Percentiles rank a stretch among this genome's conserved stretches.
phyloP scores from a whole-genome alignment of 1,140 invertebrate species.

The Psix sp. region DNA sequence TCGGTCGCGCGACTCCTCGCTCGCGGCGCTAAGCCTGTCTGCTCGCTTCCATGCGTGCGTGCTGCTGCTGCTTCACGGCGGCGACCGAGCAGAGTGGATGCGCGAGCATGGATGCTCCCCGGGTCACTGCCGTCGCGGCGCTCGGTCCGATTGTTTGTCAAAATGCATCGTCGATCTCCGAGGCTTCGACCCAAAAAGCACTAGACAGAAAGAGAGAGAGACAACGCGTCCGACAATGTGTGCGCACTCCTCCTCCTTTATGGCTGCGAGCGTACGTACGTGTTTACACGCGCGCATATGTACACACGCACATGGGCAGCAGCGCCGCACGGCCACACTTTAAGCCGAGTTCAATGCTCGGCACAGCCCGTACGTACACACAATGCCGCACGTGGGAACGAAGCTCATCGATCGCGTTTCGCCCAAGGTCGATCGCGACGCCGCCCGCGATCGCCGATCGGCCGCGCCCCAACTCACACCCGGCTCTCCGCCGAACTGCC shows the following conservation, averaged over 20 bases:
- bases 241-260: slow-evolving; percentile 12
- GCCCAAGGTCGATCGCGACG: slow-evolving; percentile 20
- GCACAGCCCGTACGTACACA: neutral
- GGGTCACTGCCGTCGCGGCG: slow-evolving; percentile 35
- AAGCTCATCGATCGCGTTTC: slow-evolving; percentile 23
- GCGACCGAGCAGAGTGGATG: slow-evolving; percentile 32
- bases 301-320: slow-evolving; percentile 35
- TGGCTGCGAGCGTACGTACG: slow-evolving; percentile 33
- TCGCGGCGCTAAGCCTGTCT: slow-evolving; percentile 41
- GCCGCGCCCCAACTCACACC: neutral
- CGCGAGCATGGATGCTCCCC: slow-evolving; percentile 48
- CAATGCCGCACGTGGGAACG: slow-evolving; percentile 21
- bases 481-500: neutral
- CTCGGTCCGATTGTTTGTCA: slow-evolving; percentile 41
- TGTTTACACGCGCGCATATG: slow-evolving; percentile 39
- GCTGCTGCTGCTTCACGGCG: no score
- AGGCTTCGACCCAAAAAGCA: slow-evolving; percentile 44
- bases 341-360: slow-evolving; percentile 32
- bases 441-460: neutral
- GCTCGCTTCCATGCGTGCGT: slow-evolving; percentile 47
- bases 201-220: slow-evolving; percentile 24
- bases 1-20: slow-evolving; percentile 15
- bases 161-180: slow-evolving; percentile 48
- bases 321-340: slow-evolving; percentile 2
- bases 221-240: slow-evolving; percentile 28